Conservation (phyloP, 2,797 vertebrate genomes). For the Pantherophis vulpinus region DNA sequence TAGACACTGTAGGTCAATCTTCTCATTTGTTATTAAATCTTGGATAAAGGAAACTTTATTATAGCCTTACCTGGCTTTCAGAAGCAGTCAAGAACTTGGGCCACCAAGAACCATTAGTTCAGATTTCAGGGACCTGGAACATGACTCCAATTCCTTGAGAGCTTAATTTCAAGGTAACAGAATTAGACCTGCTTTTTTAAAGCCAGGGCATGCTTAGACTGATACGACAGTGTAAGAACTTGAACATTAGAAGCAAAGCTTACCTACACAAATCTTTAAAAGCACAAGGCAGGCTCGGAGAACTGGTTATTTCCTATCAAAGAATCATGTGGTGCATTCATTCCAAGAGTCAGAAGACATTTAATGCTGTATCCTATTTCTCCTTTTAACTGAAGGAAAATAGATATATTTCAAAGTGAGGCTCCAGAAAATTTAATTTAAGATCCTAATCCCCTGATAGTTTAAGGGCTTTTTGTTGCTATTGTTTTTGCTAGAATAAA, state of each 20-base stretch:
- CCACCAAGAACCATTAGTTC: background rate
- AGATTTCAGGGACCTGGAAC: background rate
- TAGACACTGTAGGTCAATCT: background rate
- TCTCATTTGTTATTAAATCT: background rate
- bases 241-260: background rate
- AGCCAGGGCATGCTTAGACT: background rate
- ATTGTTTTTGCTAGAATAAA: conserved; percentile 55
- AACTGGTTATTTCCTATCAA: conserved; percentile 14
- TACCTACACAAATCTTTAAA: background rate
- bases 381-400: conserved; percentile 4
- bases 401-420: conserved; percentile 30
- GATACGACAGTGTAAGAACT: background rate
- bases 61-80: background rate
- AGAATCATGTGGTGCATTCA: conserved; percentile 4
- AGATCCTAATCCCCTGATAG: conserved; percentile 53
- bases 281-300: background rate
- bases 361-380: conserved; percentile 27
- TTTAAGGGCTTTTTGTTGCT: conserved; percentile 45
- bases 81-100: background rate
- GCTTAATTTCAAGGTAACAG: background rate
- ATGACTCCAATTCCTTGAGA: background rate
- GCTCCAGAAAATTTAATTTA: conserved; percentile 42
- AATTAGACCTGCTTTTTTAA: background rate
- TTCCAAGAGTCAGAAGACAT: conserved; percentile 8
- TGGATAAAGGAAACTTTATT: background rate